Percentiles rank a stretch among this genome's conserved stretches.
Evolutionary conservation across 2,888 invertebrate species (phyloP).

Genomic region (Steinernema carpocapsae): DNA sequence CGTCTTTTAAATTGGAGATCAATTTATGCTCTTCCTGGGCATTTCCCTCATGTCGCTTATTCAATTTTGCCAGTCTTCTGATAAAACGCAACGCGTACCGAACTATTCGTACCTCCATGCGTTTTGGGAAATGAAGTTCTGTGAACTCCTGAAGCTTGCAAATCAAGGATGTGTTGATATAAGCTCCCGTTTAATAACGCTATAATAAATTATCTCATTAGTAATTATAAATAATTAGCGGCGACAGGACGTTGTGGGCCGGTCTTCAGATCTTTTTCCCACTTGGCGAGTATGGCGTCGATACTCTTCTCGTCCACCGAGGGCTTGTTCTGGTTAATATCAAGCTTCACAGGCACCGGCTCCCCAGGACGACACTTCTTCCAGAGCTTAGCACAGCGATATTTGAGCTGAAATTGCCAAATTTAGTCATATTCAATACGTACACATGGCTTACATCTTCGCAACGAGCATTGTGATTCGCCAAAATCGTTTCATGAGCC

Average conservation of each 20-base stretch:
- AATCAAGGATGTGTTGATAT: no score
- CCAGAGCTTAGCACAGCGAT: slow-evolving; percentile 55
- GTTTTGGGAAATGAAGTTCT: not conserved
- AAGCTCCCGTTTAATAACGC: no score
- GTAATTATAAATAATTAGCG: no score
- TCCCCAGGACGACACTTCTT: slow-evolving; percentile 45
- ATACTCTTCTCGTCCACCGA: not conserved
- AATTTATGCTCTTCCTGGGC: slow-evolving; percentile 46
- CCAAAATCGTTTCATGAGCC: slow-evolving; percentile 24
- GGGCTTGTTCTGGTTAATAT: not conserved
- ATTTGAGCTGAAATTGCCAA: slow-evolving; percentile 56
- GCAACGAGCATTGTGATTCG: slow-evolving; percentile 36
- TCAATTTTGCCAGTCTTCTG: slow-evolving; percentile 37
- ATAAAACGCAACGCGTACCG: not conserved
- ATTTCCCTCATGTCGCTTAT: slow-evolving; percentile 45
- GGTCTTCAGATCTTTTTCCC: not conserved
- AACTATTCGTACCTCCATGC: not conserved
- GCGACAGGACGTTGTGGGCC: not conserved
- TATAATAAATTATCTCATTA: no score
- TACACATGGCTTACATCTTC: slow-evolving; percentile 38
- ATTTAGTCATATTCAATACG: slow-evolving; percentile 30
- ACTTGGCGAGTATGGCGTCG: not conserved
- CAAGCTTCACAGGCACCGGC: slow-evolving; percentile 38
- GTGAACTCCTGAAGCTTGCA: no score
- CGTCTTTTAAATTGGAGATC: slow-evolving; percentile 46